Conservation (phyloP, 2,113 vertebrate genomes). For the Tyto alba region DNA sequence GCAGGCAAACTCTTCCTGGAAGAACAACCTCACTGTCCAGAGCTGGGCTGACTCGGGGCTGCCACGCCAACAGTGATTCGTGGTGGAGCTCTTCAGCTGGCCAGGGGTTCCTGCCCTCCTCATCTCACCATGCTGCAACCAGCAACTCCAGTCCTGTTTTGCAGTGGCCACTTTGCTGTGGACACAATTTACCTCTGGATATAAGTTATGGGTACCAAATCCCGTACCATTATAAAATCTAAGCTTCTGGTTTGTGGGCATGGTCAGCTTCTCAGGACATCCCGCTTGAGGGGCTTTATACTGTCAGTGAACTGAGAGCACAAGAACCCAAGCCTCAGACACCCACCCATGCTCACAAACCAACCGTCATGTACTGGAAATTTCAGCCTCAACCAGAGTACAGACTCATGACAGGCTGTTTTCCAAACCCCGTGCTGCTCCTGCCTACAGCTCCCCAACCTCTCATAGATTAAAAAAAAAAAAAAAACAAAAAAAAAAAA, state of each 20-base stretch:
- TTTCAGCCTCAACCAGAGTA: neutral
- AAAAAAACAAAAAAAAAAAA: neutral
- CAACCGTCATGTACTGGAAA: neutral
- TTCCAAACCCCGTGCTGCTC: neutral
- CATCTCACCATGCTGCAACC: neutral
- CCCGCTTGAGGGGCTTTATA: neutral
- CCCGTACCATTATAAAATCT: neutral
- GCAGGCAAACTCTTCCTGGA: neutral
- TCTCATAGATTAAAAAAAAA: neutral
- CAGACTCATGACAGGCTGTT: accelerated
- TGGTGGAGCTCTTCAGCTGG: neutral
- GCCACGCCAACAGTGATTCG: neutral
- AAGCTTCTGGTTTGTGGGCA: neutral
- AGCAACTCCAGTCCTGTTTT: neutral
- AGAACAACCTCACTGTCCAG: neutral
- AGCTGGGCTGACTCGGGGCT: accelerated
- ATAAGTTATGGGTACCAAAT: neutral
- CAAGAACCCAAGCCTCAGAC: neutral
- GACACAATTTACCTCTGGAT: neutral
- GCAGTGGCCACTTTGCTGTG: neutral
- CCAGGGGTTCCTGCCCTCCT: neutral
- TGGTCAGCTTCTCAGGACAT: neutral
- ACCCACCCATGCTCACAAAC: neutral
- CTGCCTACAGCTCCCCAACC: neutral
- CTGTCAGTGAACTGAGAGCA: neutral